Conservation (phyloP, 2,888 invertebrate genomes). For the Tenthredo distinguenda region DNA sequence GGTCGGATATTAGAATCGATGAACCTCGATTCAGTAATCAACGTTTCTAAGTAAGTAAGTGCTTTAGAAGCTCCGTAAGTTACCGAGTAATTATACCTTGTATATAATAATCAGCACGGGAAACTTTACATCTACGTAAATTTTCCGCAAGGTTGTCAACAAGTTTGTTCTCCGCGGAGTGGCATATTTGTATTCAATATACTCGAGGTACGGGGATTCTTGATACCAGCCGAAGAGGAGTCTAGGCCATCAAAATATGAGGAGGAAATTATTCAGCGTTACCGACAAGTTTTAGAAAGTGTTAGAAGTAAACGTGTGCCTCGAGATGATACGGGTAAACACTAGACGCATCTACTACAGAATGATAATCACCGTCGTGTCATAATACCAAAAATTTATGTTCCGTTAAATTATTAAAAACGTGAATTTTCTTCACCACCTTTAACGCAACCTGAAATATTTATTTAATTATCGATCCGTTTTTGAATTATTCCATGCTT, state of each 20-base stretch:
- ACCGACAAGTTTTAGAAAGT: constrained; percentile 11
- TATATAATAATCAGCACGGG: background rate
- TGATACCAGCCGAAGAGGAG: background rate
- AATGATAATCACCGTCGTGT: background rate
- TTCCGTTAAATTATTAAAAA: background rate
- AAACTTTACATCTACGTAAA: background rate
- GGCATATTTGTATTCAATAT: background rate
- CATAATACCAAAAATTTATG: background rate
- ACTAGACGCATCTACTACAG: background rate
- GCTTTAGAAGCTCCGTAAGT: background rate
- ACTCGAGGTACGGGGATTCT: background rate
- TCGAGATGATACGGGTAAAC: background rate
- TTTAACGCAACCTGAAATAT: background rate
- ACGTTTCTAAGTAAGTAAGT: background rate
- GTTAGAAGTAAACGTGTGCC: background rate
- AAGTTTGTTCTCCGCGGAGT: constrained; percentile 35
- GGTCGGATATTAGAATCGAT: background rate
- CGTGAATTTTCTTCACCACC: background rate
- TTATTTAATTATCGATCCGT: background rate
- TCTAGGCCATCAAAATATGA: background rate
- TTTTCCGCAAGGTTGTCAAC: constrained; percentile 12
- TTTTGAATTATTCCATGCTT: background rate
- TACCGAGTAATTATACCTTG: constrained; percentile 20
- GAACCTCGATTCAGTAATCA: constrained; percentile 21
- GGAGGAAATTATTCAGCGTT: background rate